These are phyloP conservation scores for Pseudotriccus pelzelni DNA, from an alignment of 2,797 vertebrate genomes.

Conservation along the genomic window DNA sequence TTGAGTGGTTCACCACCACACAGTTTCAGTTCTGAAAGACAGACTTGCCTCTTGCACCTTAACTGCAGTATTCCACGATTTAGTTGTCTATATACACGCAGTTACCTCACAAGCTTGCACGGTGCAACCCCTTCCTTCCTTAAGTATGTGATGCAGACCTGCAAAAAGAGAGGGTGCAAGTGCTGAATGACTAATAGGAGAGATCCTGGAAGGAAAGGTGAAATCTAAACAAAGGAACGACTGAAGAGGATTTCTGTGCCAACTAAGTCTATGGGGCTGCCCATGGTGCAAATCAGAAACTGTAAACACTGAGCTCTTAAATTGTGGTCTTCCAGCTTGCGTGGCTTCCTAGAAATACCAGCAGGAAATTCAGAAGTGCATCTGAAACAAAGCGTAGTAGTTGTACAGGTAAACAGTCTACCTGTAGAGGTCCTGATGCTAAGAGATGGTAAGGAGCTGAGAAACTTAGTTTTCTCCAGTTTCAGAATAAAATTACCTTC, in stretches of 20 bases:
- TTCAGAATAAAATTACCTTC: not conserved
- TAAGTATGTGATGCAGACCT: constrained; percentile 84
- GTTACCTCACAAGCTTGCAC: constrained; percentile 82
- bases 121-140: constrained; percentile 82
- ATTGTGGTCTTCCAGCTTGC: not conserved
- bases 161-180: not conserved
- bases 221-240: not conserved
- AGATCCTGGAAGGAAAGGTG: not conserved
- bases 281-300: not conserved
- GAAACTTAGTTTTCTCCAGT: not conserved
- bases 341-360: not conserved
- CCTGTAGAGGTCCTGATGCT: not conserved
- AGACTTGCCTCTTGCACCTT: not conserved
- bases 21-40: not conserved
- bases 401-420: not conserved
- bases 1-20: not conserved
- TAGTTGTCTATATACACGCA: not conserved
- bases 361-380: not conserved
- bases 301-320: not conserved
- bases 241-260: not conserved
- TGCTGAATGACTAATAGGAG: not conserved
- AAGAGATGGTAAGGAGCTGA: not conserved
- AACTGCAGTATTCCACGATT: not conserved
- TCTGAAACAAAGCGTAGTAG: not conserved
- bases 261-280: not conserved